Base-by-base conservation (phyloP, 2,797 vertebrate species). In the Oryzias sinensis region DNA sequence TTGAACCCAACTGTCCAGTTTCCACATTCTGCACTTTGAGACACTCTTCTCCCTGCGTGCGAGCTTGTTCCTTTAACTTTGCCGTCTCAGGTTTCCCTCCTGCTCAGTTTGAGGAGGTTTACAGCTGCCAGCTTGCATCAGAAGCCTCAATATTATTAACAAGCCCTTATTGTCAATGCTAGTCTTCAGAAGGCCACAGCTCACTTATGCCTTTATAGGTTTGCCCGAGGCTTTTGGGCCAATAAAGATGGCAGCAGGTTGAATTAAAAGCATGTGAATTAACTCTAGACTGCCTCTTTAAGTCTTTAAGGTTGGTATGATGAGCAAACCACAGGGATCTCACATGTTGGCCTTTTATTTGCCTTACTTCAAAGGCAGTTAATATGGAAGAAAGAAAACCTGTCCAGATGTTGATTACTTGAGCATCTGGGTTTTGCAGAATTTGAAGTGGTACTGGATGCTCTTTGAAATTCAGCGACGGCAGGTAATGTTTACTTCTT, bases 261-360 rank as follows among this genome's bases (percentile, higher is more conserved):
- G 72, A 80, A 89, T 80, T 81, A 65, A 68, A 84, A 83, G 79
- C 86, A 86, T 83, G 76, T 86, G 84, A 88, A 82, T 51, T 72
- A 70, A 77, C 77, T 87, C 81, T 73, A 59, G 70, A 68, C 70
- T 40, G 37, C 48, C 54, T 37, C 56, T 70, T 74, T 17, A 55
- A 72, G 69, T 65, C 65, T 74, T 67, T 22, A 14, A 49, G 46
- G 59, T 63, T 76, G 76, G 74, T 70, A 69, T 81, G 78, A 79
- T 72, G 65, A 76, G 44, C 41, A 66, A 81, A 84, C 84, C 68
- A 43, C 65, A 74, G 79, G 76, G 74, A 69, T 84, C 74, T 83
- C 79, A 83, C 72, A 59, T 83, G 81, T 82, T 77, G 73, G 76
- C 72, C 79, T 89, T 88, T 91, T 88, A 89, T 90, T 88, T 85